Conservation (phyloP, 1,140 invertebrate genomes). For the Ylistrum balloti region DNA sequence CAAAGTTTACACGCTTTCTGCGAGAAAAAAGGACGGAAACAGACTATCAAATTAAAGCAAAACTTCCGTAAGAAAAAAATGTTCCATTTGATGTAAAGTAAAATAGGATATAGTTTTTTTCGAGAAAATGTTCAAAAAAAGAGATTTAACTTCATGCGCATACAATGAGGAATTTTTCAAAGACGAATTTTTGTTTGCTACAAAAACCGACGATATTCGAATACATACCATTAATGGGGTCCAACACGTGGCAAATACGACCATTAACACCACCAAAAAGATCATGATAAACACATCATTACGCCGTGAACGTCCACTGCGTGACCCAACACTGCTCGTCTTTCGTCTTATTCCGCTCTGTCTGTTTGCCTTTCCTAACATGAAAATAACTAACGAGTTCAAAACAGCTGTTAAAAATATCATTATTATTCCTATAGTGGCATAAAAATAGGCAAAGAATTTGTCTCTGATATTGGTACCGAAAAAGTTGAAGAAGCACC, state of each 20-base stretch:
- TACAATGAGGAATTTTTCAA: too few relatives aligned
- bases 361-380: constrained; percentile 16
- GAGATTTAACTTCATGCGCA: too few relatives aligned
- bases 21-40: too few relatives aligned
- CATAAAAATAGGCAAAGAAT: constrained; percentile 75
- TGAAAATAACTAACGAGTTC: constrained; percentile 55
- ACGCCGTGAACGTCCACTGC: constrained; percentile 18
- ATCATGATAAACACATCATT: constrained; percentile 57
- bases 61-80: too few relatives aligned
- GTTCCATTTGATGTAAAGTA: too few relatives aligned
- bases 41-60: too few relatives aligned
- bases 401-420: constrained; percentile 74
- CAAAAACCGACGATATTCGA: too few relatives aligned
- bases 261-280: constrained; percentile 55
- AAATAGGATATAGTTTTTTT: too few relatives aligned
- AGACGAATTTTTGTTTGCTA: too few relatives aligned
- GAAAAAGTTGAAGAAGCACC: constrained; percentile 82
- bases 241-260: constrained; percentile 60
- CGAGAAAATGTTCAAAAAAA: too few relatives aligned
- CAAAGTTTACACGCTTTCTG: too few relatives aligned
- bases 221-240: constrained; percentile 61
- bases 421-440: constrained; percentile 72
- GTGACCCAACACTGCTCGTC: not conserved
- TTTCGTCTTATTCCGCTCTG: constrained; percentile 19
- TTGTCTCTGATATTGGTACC: constrained; percentile 60